Base-by-base conservation (phyloP, 92 coral and sea anemone species). In the Siderastrea radians region DNA sequence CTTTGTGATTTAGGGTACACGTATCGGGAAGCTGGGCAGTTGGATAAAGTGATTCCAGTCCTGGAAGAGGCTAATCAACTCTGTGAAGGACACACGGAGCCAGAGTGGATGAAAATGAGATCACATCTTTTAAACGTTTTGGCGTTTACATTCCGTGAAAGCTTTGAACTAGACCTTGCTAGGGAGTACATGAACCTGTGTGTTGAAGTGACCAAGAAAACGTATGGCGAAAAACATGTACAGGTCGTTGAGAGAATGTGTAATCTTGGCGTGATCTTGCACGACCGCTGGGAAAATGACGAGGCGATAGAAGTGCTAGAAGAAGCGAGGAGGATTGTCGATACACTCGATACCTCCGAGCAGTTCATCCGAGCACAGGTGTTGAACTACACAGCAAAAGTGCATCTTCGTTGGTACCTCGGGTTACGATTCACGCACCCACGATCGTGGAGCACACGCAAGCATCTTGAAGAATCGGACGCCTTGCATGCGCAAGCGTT, bases 171-270 rank as follows among this genome's bases (percentile, higher is more conserved):
- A 49, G 98, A 93, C 54, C 85, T 93, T 14, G 98, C 99, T 7
- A 89, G 90, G 15, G 90, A 87, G 79, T 89, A 93, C 90, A 96
- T 96, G 99, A 49, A 68, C 43, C 62, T 75, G 91, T 89, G 94
- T 61, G 93, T 95, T 64, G 91, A 90, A 7, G 92, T 93, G 15
- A 95, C 99, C 9, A 89, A 72, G 77, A 74, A 81, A 12, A 95
- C 88, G 2, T 91, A 87, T 66, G 96, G 96, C 13, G 53, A 77
- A 12, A 80, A 47, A 7, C 88, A 93, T 86, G 90, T 86, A 47
- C 92, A 93, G 77, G 91, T 96, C 45, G 86, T 89, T 9, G 98
- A 96, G 83, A 84, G 99, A 70, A 91, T 96, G 74, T 96, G 98
- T 78, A 95, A 96, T 78, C 92, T 88, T 26, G 99, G 94, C 61